These are phyloP conservation scores for Lucilia sericata DNA, from an alignment of 1,140 invertebrate genomes.

Conservation along the genomic window DNA sequence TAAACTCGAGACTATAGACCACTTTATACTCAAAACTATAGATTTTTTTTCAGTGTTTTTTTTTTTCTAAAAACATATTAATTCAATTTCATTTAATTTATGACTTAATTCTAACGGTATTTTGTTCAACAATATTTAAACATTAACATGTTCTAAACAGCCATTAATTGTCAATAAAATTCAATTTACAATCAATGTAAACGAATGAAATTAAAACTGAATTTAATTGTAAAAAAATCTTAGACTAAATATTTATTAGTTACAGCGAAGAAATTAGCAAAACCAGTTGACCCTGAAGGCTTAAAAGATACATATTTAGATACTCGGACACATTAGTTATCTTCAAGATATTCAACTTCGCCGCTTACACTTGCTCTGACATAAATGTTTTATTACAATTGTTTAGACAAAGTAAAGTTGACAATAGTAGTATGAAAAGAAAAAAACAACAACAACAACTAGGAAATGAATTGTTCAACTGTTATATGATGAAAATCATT, in stretches of 20 bases:
- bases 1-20: no score
- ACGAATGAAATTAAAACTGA: not conserved
- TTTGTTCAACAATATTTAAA: not conserved
- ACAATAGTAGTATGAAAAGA: not conserved
- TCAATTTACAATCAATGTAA: not conserved
- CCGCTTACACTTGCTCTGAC: not conserved
- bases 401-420: not conserved
- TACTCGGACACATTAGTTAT: not conserved
- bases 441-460: no score
- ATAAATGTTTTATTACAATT: not conserved
- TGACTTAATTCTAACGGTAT: not conserved
- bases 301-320: not conserved
- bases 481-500: not conserved
- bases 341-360: no score
- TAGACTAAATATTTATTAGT: no score
- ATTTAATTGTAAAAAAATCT: not conserved
- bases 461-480: not conserved
- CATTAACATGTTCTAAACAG: not conserved
- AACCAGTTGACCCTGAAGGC: not conserved
- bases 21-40: no score
- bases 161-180: not conserved
- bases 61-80: no score
- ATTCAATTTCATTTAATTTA: not conserved
- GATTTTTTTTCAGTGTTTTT: no score
- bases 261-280: no score